These are phyloP conservation scores for Drosophila tropicalis DNA, from an alignment of 1,140 invertebrate genomes.

Conservation along the genomic window DNA sequence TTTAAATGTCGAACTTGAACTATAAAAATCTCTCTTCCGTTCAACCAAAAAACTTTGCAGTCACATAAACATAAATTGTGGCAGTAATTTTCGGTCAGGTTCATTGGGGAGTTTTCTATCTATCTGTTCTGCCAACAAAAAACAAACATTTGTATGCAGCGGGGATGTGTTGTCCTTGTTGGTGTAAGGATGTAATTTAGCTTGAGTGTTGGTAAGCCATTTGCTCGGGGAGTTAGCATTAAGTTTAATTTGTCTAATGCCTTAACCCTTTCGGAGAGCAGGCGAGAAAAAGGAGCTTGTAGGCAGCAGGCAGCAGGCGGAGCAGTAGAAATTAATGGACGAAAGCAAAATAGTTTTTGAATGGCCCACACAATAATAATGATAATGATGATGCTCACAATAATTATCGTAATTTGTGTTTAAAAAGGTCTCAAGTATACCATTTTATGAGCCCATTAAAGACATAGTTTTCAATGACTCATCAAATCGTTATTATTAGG, in stretches of 20 bases:
- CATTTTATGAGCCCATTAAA: conserved; percentile 15
- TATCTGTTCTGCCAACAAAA: conserved; percentile 26
- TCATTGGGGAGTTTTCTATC: conserved; percentile 26
- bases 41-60: conserved; percentile 64
- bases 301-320: neutral
- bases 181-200: conserved; percentile 59
- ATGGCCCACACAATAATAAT: conserved; percentile 1
- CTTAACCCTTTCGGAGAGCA: conserved; percentile 41
- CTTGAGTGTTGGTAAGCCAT: conserved; percentile 45
- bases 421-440: conserved; percentile 7
- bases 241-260: conserved; percentile 77
- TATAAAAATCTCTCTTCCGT: conserved; percentile 62
- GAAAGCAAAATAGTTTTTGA: conserved; percentile 29
- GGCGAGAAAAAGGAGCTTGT: too few relatives aligned
- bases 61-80: conserved; percentile 80
- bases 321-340: conserved; percentile 34
- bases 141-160: conserved; percentile 45
- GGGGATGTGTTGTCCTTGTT: conserved; percentile 20
- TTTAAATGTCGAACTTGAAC: conserved; percentile 68
- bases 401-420: conserved; percentile 34
- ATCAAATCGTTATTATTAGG: conserved; percentile 6
- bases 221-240: conserved; percentile 54
- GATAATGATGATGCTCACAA: neutral
- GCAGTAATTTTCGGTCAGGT: conserved; percentile 72
- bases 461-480: conserved; percentile 27